phyloP scores from a whole-genome alignment of 1,140 invertebrate genomes.

The Schlechtendalia chinensis region DNA sequence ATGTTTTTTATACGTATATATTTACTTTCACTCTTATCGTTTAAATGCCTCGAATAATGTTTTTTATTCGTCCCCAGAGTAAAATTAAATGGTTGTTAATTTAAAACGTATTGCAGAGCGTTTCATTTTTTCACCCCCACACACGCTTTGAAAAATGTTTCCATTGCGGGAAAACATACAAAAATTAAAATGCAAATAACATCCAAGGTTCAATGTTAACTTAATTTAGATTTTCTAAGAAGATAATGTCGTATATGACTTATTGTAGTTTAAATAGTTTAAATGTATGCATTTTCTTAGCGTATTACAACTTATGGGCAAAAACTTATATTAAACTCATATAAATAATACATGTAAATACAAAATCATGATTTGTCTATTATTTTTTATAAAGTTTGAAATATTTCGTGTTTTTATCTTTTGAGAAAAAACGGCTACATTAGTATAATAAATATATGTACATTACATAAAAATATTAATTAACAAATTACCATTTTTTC shows the following conservation, averaged over 20 bases:
- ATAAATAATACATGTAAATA: no score
- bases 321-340: not conserved
- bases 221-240: not conserved
- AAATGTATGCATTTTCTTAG: not conserved
- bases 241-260: not conserved
- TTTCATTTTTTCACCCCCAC: conserved; percentile 7
- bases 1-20: not conserved
- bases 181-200: conserved; percentile 41
- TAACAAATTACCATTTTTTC: no score
- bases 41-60: conserved; percentile 21
- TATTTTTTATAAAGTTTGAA: no score
- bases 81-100: conserved; percentile 45
- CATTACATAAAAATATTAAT: no score
- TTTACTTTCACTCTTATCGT: conserved; percentile 27
- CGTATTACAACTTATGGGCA: not conserved
- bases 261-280: not conserved
- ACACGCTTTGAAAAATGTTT: conserved; percentile 2
- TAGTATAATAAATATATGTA: no score
- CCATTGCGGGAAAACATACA: not conserved
- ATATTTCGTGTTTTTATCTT: no score
- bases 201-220: not conserved
- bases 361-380: no score
- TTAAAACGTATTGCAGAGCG: conserved; percentile 35
- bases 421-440: no score
- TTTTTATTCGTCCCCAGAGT: conserved; percentile 45